A percentile compares a stretch with the other conserved stretches of the same genome.
Conservation (phyloP, 1,140 invertebrate species). For the Scaptomyza pallida region DNA sequence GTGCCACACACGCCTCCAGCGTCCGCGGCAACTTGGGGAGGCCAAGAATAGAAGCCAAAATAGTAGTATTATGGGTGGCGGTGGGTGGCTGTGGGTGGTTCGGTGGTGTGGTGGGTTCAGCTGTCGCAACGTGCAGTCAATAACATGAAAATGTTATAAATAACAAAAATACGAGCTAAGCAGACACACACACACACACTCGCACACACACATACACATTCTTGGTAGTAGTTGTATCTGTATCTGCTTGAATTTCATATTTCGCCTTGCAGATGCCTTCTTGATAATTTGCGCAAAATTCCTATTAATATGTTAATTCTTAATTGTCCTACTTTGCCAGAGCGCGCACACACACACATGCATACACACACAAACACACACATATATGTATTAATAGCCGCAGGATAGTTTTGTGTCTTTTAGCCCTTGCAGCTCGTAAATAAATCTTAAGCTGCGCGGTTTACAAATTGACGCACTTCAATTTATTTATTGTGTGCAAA, state of each 20-base stretch:
- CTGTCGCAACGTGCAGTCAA: slow-evolving; percentile 59
- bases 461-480: slow-evolving; percentile 74
- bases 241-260: slow-evolving; percentile 59
- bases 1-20: slow-evolving; percentile 59
- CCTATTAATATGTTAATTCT: slow-evolving; percentile 83
- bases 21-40: slow-evolving; percentile 1
- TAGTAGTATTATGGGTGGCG: neutral
- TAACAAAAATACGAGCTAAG: slow-evolving; percentile 68
- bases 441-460: slow-evolving; percentile 73
- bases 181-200: slow-evolving; percentile 18
- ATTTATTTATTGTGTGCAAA: slow-evolving; percentile 56
- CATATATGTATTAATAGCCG: slow-evolving; percentile 64
- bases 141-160: slow-evolving; percentile 81
- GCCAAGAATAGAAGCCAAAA: neutral
- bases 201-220: neutral
- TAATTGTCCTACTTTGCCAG: slow-evolving; percentile 70
- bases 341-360: slow-evolving; percentile 25
- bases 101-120: neutral
- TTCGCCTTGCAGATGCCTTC: slow-evolving; percentile 28
- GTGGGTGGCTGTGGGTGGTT: neutral
- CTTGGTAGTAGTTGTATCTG: slow-evolving; percentile 20
- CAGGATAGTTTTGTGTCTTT: slow-evolving; percentile 30
- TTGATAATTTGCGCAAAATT: slow-evolving; percentile 80
- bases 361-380: slow-evolving; percentile 23
- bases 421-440: slow-evolving; percentile 62